Percentiles rank a stretch among this genome's conserved stretches.
These are phyloP conservation scores for Apocrypta bakeri DNA, from an alignment of 1,140 invertebrate species.

Conservation along the genomic window DNA sequence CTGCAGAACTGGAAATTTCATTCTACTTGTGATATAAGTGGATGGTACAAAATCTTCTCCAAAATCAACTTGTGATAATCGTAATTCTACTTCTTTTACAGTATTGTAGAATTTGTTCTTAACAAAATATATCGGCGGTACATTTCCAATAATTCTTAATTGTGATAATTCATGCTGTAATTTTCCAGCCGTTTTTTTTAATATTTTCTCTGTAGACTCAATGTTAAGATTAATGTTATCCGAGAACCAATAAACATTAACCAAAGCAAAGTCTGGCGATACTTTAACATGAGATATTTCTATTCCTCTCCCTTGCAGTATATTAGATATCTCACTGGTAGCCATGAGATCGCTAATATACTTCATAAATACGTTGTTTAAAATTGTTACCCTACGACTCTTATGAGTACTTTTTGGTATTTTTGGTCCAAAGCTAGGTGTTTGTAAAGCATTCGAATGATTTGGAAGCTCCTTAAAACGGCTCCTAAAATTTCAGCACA, in stretches of 20 bases:
- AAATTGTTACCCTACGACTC: constrained; percentile 74
- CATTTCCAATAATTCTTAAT: constrained; percentile 80
- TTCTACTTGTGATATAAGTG: constrained; percentile 56
- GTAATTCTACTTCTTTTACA: constrained; percentile 75
- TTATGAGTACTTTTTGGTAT: constrained; percentile 49
- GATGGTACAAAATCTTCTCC: constrained; percentile 74
- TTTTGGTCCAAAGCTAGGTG: neutral
- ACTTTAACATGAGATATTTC: constrained; percentile 82
- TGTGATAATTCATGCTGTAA: constrained; percentile 82
- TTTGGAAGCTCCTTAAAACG: neutral
- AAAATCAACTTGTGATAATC: constrained; percentile 77
- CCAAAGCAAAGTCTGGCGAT: constrained; percentile 76
- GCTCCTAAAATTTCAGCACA: constrained; percentile 53
- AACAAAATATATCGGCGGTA: constrained; percentile 83
- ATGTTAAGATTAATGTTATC: constrained; percentile 63
- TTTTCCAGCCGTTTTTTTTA: constrained; percentile 74
- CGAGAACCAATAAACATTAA: constrained; percentile 83
- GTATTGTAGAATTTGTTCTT: constrained; percentile 77
- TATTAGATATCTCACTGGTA: constrained; percentile 77
- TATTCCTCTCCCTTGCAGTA: constrained; percentile 78
- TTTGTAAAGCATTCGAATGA: neutral
- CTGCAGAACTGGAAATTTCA: constrained; percentile 65
- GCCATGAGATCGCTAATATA: constrained; percentile 84
- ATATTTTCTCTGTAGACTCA: constrained; percentile 67
- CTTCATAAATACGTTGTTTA: constrained; percentile 88